Base-by-base conservation (phyloP, 2,888 invertebrate genomes). In the Meta bourneti region DNA sequence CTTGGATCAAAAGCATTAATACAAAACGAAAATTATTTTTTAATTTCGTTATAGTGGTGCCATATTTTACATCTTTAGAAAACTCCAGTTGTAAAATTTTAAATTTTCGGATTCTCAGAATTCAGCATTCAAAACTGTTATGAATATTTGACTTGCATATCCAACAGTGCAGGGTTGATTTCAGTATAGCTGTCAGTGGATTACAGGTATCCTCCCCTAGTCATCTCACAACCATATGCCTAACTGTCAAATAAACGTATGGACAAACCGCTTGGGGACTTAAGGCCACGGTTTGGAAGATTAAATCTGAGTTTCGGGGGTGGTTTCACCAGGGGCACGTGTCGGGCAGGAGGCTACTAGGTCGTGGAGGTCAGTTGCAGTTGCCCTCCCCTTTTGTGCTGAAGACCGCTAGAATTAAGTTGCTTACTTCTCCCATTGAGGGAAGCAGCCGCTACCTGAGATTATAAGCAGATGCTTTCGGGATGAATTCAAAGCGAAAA, bases 291-390 rank as follows among this genome's bases (percentile, higher is more conserved):
- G 61, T 34, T 61, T 61, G 16, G 19, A 71, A 82, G 82, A 84
- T 75, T 84, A 84, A 72, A 82, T 72, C 80, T 52, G 34, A 16
- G 11, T 54, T 19, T 74, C 20, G 20, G 74, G 6, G 69, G 7
- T 54, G 16, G 48, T 75, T 52, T 51, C 20, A 75, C 48, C 61
- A 20, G 78, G 72, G 90, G n/a, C 83, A 49, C 84, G 83, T 84
- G 84, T 72, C 54, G 54, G 78, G 34, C 34, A 72, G 61, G 51
- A 79, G 84, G 90, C 83, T 69, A 84, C 61, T 84, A 48, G 84
- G 84, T 84, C 79, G 84, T 51, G 34, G 34, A 90, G 90, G 90
- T 90, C 90, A 79, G 72, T 71, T 74, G 19, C 90, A 90, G 90
- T 84, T 90, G 90, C 61, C 79, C 74, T 19, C 16, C 11, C 7